phyloP scores from a whole-genome alignment of 2,888 invertebrate species.

The Orchestes rusci region DNA sequence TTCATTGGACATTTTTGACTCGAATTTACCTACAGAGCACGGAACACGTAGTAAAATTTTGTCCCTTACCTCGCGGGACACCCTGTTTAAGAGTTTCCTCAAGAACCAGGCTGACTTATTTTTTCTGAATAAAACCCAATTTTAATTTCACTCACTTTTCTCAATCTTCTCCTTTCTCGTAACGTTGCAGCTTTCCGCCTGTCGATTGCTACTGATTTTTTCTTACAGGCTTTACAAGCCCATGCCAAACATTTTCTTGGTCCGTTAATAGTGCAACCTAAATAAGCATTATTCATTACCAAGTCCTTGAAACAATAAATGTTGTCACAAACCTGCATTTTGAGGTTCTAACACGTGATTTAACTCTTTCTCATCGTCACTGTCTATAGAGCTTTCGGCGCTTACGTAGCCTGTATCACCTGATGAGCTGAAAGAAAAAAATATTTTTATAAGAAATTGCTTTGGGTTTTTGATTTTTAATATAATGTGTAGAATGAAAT shows the following conservation, averaged over 20 bases:
- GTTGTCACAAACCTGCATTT: constrained; percentile 24
- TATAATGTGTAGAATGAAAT: too few species aligned
- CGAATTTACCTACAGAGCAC: too few species aligned
- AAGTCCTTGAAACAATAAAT: not conserved
- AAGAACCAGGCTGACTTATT: too few species aligned
- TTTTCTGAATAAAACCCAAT: too few species aligned
- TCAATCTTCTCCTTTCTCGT: constrained; percentile 81
- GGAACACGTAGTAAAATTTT: too few species aligned
- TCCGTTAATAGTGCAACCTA: constrained; percentile 36
- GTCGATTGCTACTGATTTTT: constrained; percentile 92
- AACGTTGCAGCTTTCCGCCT: constrained; percentile 95
- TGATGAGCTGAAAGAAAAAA: constrained; percentile 24
- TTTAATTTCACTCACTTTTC: constrained; percentile 67
- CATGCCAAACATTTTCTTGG: constrained; percentile 82
- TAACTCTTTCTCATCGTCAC: constrained; percentile 40
- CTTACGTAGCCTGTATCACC: constrained; percentile 39
- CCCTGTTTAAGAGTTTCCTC: too few species aligned
- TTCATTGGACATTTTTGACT: too few species aligned
- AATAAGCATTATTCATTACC: constrained; percentile 7
- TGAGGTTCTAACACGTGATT: constrained; percentile 45
- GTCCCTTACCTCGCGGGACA: too few species aligned
- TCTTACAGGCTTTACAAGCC: constrained; percentile 97
- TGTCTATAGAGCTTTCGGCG: constrained; percentile 39
- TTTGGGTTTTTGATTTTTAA: too few species aligned
- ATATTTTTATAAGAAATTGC: not conserved